These are phyloP conservation scores for Augiades crinisus DNA, from an alignment of 2,888 invertebrate genomes.

Conservation along the genomic window DNA sequence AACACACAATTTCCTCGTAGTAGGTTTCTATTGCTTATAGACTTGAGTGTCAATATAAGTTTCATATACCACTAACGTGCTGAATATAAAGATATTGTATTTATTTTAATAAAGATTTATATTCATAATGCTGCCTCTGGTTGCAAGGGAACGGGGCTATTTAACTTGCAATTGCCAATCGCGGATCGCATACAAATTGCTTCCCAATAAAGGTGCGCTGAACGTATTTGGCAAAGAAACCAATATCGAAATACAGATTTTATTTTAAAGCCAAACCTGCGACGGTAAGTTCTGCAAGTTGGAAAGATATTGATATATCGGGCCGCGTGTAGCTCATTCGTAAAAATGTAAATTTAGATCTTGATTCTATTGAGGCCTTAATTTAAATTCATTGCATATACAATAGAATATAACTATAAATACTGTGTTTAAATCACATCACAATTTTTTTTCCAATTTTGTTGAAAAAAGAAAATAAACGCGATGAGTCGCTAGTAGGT, in stretches of 20 bases:
- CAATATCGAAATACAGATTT: conserved; percentile 16
- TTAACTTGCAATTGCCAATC: conserved; percentile 17
- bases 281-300: conserved; percentile 4
- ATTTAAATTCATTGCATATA: no score
- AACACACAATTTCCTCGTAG: no score
- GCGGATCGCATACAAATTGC: conserved; percentile 17
- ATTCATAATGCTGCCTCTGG: neutral
- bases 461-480: no score
- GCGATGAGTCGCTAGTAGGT: no score
- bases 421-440: no score
- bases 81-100: neutral
- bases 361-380: no score
- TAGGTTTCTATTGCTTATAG: neutral
- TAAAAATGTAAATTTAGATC: neutral
- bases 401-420: no score
- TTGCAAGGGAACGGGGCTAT: conserved; percentile 8
- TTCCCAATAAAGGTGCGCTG: conserved; percentile 16
- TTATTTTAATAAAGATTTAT: neutral
- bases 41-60: neutral
- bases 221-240: conserved; percentile 16
- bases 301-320: conserved; percentile 2
- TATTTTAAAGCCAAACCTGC: neutral
- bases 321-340: neutral
- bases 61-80: neutral
- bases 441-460: no score